Percentiles rank a stretch among this genome's conserved stretches.
Conservation (phyloP, 2,113 vertebrate species). For the Megaceryle maxima region DNA sequence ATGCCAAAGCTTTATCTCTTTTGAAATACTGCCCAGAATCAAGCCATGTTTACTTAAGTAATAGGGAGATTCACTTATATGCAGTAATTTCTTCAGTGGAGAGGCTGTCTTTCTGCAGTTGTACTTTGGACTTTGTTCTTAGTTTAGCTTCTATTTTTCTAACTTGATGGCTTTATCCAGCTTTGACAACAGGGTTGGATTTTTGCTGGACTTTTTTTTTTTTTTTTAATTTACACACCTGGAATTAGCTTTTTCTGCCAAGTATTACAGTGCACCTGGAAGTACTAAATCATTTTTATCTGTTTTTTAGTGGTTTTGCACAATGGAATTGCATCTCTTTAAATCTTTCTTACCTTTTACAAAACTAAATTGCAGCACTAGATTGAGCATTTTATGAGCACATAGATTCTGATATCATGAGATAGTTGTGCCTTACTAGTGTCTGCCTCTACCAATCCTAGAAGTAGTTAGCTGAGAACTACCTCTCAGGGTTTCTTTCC, state of each 20-base stretch:
- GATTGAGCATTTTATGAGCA: neutral
- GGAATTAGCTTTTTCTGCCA: constrained; percentile 77
- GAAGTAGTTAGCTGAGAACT: constrained; percentile 47
- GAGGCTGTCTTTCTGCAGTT: constrained; percentile 38
- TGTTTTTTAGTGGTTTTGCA: constrained; percentile 62
- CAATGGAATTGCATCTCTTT: constrained; percentile 52
- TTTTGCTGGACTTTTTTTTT: constrained; percentile 10
- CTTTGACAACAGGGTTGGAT: constrained; percentile 70
- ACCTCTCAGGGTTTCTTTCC: constrained; percentile 34
- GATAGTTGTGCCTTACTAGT: neutral
- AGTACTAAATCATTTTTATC: constrained; percentile 78
- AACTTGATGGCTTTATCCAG: constrained; percentile 78
- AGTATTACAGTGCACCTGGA: constrained; percentile 76
- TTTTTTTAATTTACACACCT: constrained; percentile 73
- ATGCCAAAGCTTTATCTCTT: constrained; percentile 67
- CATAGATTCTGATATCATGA: neutral
- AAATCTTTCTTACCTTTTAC: constrained; percentile 48
- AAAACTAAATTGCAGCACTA: constrained; percentile 21
- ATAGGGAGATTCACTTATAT: constrained; percentile 72
- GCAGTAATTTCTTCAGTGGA: constrained; percentile 55
- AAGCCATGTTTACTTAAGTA: constrained; percentile 76
- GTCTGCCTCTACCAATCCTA: constrained; percentile 22
- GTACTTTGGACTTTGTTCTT: constrained; percentile 67
- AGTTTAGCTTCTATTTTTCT: constrained; percentile 69
- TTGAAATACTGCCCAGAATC: constrained; percentile 75